These are phyloP conservation scores for Trichechus manatus DNA, from an alignment of 2,113 vertebrate species.

Conservation along the genomic window DNA sequence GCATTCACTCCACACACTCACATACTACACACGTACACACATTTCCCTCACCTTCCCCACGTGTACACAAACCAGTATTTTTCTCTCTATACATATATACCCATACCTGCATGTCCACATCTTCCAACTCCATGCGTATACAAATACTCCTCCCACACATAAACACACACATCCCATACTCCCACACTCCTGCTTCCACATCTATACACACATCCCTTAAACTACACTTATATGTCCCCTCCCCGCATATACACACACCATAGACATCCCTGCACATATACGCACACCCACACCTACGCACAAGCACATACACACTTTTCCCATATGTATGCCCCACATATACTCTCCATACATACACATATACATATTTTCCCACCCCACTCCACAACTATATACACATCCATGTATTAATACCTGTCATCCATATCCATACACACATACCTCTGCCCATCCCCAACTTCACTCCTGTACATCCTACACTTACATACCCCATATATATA, in stretches of 20 bases:
- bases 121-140: background rate
- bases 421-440: background rate
- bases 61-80: background rate
- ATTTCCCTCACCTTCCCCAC: background rate
- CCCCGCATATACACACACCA: background rate
- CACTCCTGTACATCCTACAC: background rate
- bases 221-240: background rate
- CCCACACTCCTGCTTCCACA: background rate
- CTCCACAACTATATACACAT: background rate
- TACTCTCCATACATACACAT: background rate
- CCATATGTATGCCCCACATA: background rate
- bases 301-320: background rate
- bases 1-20: background rate
- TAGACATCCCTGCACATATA: too few species aligned
- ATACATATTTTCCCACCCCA: background rate
- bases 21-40: background rate
- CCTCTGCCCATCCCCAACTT: background rate
- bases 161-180: background rate
- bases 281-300: too few species aligned
- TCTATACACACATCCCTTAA: background rate
- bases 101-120: background rate
- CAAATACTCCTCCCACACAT: background rate
- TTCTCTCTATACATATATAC: background rate
- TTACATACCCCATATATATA: background rate
- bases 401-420: background rate